Evolutionary conservation across 1,140 invertebrate species (phyloP).

Genomic region (Copidosoma floridanum): DNA sequence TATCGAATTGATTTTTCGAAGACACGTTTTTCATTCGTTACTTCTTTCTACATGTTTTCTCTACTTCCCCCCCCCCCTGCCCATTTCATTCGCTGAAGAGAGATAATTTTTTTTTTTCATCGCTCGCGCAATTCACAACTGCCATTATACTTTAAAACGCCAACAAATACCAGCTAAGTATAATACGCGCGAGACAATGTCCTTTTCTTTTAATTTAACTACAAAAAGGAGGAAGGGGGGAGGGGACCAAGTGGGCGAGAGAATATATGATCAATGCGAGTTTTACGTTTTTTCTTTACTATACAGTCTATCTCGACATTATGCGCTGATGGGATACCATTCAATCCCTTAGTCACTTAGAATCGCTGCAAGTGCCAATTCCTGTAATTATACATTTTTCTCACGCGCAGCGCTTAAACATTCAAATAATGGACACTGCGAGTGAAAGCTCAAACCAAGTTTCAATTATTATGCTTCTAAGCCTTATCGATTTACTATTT

Average conservation of each 20-base stretch:
- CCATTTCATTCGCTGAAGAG: background rate
- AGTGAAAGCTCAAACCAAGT: slow-evolving; percentile 20
- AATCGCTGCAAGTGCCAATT: too few relatives aligned
- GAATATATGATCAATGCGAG: slow-evolving; percentile 15
- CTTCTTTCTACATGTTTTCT: too few relatives aligned
- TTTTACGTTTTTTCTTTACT: too few relatives aligned
- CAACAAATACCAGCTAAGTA: slow-evolving; percentile 22
- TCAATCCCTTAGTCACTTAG: too few relatives aligned
- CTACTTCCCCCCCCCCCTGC: too few relatives aligned
- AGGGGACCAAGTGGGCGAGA: slow-evolving; percentile 10
- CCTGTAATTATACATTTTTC: too few relatives aligned
- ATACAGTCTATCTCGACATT: too few relatives aligned
- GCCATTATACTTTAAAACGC: slow-evolving; percentile 6
- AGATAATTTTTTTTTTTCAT: background rate
- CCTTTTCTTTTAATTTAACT: slow-evolving; percentile 3
- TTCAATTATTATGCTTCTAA: slow-evolving; percentile 7
- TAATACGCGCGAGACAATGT: slow-evolving; percentile 9
- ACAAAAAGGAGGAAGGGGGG: too few relatives aligned
- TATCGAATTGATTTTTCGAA: too few relatives aligned
- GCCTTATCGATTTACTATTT: slow-evolving; percentile 24
- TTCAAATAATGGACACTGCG: slow-evolving; percentile 14
- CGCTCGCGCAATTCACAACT: slow-evolving; percentile 5
- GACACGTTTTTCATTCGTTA: too few relatives aligned
- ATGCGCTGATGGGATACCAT: too few relatives aligned
- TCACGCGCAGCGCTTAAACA: too few relatives aligned